phyloP scores from a whole-genome alignment of 1,140 invertebrate species.

The Trichoplusia ni region DNA sequence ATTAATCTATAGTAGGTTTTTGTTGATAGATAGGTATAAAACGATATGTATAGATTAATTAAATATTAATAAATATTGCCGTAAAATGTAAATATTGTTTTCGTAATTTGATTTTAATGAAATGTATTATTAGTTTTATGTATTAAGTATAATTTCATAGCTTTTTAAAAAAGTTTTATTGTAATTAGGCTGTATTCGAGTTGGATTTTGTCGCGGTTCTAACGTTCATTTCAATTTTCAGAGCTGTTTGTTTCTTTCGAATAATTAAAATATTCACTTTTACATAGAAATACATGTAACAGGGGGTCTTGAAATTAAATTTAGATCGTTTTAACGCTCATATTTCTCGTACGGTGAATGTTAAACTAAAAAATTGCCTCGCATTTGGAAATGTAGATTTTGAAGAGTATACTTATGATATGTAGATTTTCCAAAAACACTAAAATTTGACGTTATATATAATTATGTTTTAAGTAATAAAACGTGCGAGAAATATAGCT shows the following conservation, averaged over 20 bases:
- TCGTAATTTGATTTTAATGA: conserved; percentile 74
- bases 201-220: conserved; percentile 74
- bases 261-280: conserved; percentile 42
- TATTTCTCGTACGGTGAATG: conserved; percentile 61
- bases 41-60: conserved; percentile 74
- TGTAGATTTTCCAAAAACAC: conserved; percentile 72
- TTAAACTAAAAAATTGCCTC: conserved; percentile 79
- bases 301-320: conserved; percentile 64
- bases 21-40: conserved; percentile 78
- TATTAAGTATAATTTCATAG: conserved; percentile 69
- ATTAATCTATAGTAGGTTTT: conserved; percentile 61
- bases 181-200: conserved; percentile 56
- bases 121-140: conserved; percentile 77
- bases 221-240: conserved; percentile 39
- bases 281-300: conserved; percentile 67
- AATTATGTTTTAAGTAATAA: conserved; percentile 68
- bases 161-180: conserved; percentile 67
- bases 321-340: conserved; percentile 47
- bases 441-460: conserved; percentile 62
- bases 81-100: conserved; percentile 80
- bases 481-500: conserved; percentile 37
- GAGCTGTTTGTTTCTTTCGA: conserved; percentile 37
- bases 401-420: conserved; percentile 70
- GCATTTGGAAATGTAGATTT: conserved; percentile 80
- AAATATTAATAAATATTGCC: conserved; percentile 49